Conservation (phyloP, 2,113 vertebrate species). For the Leucosticte australis region DNA sequence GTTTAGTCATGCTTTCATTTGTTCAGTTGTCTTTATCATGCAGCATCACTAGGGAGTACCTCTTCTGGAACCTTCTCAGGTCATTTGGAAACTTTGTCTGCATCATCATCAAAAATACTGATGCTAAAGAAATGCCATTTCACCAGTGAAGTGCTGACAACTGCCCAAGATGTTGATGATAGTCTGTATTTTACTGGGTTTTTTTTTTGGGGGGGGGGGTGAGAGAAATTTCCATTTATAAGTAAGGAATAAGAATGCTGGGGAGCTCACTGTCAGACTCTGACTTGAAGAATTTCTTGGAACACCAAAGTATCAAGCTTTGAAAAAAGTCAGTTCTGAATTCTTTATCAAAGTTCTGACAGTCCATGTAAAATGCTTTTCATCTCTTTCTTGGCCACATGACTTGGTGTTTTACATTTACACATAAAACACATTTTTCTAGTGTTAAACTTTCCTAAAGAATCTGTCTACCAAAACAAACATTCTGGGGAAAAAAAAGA, state of each 20-base stretch:
- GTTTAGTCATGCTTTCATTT: not conserved
- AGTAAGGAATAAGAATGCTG: not conserved
- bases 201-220: not conserved
- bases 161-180: not conserved
- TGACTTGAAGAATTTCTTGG: not conserved
- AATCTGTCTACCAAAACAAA: not conserved
- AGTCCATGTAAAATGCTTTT: not conserved
- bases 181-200: not conserved
- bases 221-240: not conserved
- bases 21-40: not conserved
- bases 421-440: not conserved
- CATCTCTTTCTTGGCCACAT: not conserved
- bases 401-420: not conserved
- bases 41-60: not conserved
- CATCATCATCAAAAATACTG: not conserved
- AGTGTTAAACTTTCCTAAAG: not conserved
- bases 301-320: not conserved
- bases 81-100: not conserved
- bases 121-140: not conserved
- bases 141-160: not conserved
- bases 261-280: not conserved
- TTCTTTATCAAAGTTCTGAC: not conserved
- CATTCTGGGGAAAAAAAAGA: fast-evolving
- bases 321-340: not conserved
- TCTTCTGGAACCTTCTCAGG: not conserved